A percentile compares a stretch with the other conserved stretches of the same genome.
Conservation (phyloP, 2,113 vertebrate species). For the Nycticryphes semicollaris region DNA sequence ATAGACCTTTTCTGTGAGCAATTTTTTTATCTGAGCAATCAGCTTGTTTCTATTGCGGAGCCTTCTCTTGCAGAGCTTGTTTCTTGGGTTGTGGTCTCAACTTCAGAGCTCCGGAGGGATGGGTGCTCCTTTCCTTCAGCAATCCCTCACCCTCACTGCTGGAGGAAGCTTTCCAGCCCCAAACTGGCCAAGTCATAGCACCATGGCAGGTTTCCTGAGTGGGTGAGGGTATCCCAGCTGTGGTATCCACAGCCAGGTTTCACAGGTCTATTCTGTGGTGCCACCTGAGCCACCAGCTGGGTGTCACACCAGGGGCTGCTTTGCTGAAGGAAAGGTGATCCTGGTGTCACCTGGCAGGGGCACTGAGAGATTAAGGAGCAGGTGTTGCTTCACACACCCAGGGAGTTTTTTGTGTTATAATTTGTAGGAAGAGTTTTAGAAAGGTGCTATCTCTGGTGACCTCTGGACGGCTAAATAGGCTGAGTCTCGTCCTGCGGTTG, state of each 20-base stretch:
- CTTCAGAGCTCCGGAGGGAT: neutral
- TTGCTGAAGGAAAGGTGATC: neutral
- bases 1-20: neutral
- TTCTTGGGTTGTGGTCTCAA: neutral
- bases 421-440: neutral
- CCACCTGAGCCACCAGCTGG: neutral
- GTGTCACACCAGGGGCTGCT: neutral
- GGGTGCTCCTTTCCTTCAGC: neutral
- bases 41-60: neutral
- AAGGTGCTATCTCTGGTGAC: neutral
- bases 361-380: neutral
- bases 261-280: neutral
- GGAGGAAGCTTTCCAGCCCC: neutral
- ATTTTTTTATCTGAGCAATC: neutral
- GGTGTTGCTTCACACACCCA: neutral
- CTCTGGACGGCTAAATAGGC: neutral
- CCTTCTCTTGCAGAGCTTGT: neutral
- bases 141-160: rapidly evolving
- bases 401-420: neutral
- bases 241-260: neutral
- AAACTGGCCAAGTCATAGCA: neutral
- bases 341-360: neutral
- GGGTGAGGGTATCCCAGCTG: neutral
- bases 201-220: neutral
- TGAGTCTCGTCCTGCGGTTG: neutral